Percentiles rank a stretch among this genome's conserved stretches.
Evolutionary conservation across 2,797 vertebrate genomes (phyloP).

Genomic region (Lindbergichthys nudifrons): DNA sequence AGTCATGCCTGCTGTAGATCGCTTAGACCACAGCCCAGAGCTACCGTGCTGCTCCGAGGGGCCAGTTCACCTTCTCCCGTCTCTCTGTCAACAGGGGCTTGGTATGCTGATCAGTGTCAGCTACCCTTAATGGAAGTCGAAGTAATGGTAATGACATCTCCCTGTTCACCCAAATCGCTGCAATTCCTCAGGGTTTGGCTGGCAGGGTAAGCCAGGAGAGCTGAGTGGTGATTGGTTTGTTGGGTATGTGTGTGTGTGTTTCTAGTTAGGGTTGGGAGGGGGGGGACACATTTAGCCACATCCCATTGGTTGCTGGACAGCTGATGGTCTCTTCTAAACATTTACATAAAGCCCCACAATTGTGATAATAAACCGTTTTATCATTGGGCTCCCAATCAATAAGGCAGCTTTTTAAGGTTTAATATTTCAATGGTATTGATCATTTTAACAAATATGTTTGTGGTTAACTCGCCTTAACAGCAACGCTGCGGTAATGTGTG

Average conservation of each 20-base stretch:
- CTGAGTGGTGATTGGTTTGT: conserved; percentile 30
- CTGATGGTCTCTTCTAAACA: conserved; percentile 68
- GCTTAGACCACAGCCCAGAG: conserved; percentile 48
- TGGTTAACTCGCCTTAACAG: conserved; percentile 90
- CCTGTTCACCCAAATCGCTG: conserved; percentile 30
- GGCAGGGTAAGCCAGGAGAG: conserved; percentile 32
- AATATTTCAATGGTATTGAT: conserved; percentile 99
- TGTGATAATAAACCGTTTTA: conserved; percentile 98
- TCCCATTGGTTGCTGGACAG: conserved; percentile 31
- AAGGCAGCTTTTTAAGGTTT: conserved; percentile 96
- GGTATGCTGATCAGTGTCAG: conserved; percentile 58
- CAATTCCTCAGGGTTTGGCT: conserved; percentile 52
- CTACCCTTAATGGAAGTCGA: conserved; percentile 57
- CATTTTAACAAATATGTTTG: conserved; percentile 93
- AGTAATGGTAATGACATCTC: conserved; percentile 62
- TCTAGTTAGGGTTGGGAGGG: not conserved
- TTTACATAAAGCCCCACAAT: conserved; percentile 82
- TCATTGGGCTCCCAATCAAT: conserved; percentile 95
- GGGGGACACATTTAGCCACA: conserved; percentile 28
- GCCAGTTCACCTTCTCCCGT: conserved; percentile 15
- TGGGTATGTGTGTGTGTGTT: not conserved
- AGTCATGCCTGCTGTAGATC: conserved; percentile 43
- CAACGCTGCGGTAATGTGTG: conserved; percentile 67
- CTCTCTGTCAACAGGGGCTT: conserved; percentile 55
- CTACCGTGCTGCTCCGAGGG: conserved; percentile 40